Percentiles rank a stretch among this genome's conserved stretches.
These are phyloP conservation scores for Aleadryas rufinucha DNA, from an alignment of 2,113 vertebrate species.

Conservation along the genomic window DNA sequence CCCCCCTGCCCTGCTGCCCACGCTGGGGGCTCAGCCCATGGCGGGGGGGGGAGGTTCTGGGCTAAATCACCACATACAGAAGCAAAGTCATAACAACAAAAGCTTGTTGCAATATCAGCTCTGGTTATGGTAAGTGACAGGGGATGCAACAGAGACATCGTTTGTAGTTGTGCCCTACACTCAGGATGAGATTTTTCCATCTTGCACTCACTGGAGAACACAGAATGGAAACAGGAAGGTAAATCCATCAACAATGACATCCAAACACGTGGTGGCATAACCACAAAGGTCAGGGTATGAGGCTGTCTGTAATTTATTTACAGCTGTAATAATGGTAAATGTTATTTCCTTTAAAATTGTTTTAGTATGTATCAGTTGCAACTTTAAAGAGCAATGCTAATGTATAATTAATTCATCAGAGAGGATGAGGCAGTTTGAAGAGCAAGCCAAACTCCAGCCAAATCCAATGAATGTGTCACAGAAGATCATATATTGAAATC, in stretches of 20 bases:
- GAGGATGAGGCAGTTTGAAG: background rate
- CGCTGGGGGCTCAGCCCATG: fast-evolving
- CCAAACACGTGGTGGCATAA: fast-evolving
- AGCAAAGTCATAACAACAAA: background rate
- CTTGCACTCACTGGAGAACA: background rate
- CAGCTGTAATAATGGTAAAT: background rate
- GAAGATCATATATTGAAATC: background rate
- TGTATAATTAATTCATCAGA: background rate
- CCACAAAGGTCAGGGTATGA: background rate
- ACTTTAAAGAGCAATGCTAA: background rate
- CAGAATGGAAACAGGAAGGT: background rate
- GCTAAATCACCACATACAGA: background rate
- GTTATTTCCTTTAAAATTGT: background rate
- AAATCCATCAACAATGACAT: background rate
- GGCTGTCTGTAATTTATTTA: background rate
- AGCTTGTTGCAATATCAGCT: background rate
- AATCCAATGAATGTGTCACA: fast-evolving
- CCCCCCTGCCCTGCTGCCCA: background rate
- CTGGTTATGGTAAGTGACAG: background rate
- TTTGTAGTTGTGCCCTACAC: background rate
- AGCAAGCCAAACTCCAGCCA: background rate
- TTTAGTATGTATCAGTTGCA: background rate
- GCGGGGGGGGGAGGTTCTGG: background rate
- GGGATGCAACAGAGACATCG: background rate
- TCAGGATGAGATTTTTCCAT: background rate